Evolutionary conservation across 2,113 vertebrate species (phyloP).

Genomic region (Dascyllus trimaculatus): DNA sequence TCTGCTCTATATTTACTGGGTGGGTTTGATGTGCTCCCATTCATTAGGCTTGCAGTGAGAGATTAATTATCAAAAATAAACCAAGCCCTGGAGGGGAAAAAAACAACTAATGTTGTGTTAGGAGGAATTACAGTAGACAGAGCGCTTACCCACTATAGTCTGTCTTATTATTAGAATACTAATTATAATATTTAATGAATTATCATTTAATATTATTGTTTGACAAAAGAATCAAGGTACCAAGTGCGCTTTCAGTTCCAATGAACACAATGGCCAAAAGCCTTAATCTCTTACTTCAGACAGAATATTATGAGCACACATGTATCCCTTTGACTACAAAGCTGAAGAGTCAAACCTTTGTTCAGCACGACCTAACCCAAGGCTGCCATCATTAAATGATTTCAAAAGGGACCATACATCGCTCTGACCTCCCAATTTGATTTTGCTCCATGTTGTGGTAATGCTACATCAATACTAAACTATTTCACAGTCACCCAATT

Average conservation of each 20-base stretch:
- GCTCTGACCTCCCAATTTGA: background rate
- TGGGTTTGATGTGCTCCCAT: constrained; percentile 82
- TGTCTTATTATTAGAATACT: constrained; percentile 47
- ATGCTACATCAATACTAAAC: background rate
- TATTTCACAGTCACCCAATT: constrained; percentile 30
- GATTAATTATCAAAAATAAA: constrained; percentile 84
- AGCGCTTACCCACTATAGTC: constrained; percentile 33
- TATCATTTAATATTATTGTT: constrained; percentile 26
- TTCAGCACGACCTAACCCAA: background rate
- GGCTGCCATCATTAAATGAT: constrained; percentile 13
- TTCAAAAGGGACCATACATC: constrained; percentile 9
- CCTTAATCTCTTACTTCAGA: constrained; percentile 2
- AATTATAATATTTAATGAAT: constrained; percentile 46
- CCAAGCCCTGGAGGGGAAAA: constrained; percentile 60
- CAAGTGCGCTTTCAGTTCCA: background rate
- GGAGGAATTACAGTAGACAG: constrained; percentile 58
- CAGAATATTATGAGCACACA: background rate
- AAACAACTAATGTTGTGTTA: constrained; percentile 68
- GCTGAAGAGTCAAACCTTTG: background rate
- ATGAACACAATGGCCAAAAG: constrained; percentile 6
- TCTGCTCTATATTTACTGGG: constrained; percentile 83
- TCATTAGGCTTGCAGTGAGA: constrained; percentile 78
- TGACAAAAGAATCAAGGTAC: constrained; percentile 24
- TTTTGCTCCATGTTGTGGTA: constrained; percentile 34
- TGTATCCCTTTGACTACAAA: constrained; percentile 9